Evolutionary conservation across 2,797 vertebrate genomes (phyloP).

Genomic region (Chloroceryle amazona): DNA sequence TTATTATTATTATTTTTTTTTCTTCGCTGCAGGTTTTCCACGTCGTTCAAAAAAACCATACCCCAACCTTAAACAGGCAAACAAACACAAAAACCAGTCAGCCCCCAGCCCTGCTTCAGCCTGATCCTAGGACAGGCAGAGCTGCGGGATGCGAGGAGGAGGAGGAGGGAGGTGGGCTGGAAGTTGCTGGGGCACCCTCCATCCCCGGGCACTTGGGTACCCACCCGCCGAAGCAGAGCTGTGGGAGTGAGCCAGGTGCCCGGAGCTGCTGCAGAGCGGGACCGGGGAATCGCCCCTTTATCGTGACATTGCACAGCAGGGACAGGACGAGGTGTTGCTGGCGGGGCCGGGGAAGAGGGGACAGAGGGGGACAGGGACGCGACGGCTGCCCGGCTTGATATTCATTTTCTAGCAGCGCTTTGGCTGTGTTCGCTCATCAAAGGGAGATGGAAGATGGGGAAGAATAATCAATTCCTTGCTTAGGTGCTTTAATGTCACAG

Average conservation of each 20-base stretch:
- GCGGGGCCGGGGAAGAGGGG: not conserved
- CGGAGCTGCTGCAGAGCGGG: not conserved
- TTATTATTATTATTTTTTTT: not conserved
- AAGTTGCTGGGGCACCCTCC: not conserved
- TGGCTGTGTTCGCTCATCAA: conserved; percentile 4
- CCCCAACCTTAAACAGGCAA: not conserved
- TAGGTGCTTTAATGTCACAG: conserved; percentile 74
- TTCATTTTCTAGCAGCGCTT: not conserved
- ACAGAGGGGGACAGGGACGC: not conserved
- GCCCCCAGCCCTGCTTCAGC: not conserved
- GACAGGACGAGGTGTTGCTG: not conserved
- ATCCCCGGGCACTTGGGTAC: not conserved
- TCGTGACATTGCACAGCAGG: not conserved
- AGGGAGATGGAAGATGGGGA: not conserved
- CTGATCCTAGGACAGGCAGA: conserved; percentile 9
- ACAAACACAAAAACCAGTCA: not conserved
- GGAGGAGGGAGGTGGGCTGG: not conserved
- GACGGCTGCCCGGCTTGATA: not conserved
- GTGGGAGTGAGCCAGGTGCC: not conserved
- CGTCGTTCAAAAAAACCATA: not conserved
- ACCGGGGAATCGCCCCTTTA: not conserved
- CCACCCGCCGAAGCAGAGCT: not conserved
- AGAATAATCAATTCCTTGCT: conserved; percentile 14
- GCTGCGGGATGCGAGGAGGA: not conserved
- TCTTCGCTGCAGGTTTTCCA: not conserved